phyloP scores from a whole-genome alignment of 2,888 invertebrate species.

The Lithophane leautieri region DNA sequence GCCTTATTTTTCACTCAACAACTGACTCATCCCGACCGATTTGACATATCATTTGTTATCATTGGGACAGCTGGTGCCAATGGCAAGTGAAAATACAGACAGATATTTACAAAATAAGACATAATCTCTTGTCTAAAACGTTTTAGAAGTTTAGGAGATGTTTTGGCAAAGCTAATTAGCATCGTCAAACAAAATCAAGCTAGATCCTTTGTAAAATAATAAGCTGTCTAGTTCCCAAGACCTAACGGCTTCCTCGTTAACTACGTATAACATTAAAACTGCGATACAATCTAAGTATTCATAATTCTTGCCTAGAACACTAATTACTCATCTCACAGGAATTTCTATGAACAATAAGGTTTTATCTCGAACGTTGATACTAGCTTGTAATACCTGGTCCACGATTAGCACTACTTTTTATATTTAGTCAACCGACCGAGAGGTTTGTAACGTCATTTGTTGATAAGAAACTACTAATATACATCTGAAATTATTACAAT shows the following conservation, averaged over 20 bases:
- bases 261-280: conserved; percentile 25
- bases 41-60: conserved; percentile 57
- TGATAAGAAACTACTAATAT: conserved; percentile 27
- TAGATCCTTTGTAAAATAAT: conserved; percentile 1
- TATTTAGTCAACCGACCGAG: conserved; percentile 14
- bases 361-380: conserved; percentile 62
- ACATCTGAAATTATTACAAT: not conserved
- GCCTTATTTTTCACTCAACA: conserved; percentile 51
- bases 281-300: conserved; percentile 42
- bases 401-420: conserved; percentile 30
- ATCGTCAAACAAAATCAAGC: not conserved
- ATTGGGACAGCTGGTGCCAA: conserved; percentile 45
- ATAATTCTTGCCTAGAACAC: conserved; percentile 37
- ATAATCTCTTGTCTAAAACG: not conserved
- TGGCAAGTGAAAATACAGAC: conserved; percentile 17
- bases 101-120: too few relatives aligned
- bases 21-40: conserved; percentile 48
- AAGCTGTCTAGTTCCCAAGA: conserved; percentile 33
- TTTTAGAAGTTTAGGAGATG: not conserved
- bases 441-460: conserved; percentile 10
- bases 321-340: conserved; percentile 61
- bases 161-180: not conserved
- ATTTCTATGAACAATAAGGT: conserved; percentile 63
- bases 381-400: conserved; percentile 34
- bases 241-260: conserved; percentile 20